phyloP scores from a whole-genome alignment of 2,113 vertebrate genomes.

The Climacteris rufus region DNA sequence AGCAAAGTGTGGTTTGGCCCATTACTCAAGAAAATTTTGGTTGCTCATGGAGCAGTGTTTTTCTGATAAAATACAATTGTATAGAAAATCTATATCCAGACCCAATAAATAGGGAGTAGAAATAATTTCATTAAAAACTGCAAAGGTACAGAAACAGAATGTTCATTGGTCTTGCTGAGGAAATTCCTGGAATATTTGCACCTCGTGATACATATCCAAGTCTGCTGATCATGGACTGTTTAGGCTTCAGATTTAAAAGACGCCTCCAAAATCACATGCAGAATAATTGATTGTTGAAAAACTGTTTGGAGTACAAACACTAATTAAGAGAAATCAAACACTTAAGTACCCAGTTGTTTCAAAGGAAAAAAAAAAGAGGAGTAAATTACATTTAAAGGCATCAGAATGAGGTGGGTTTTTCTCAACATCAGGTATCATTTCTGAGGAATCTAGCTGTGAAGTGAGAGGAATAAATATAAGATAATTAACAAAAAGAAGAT shows the following conservation, averaged over 20 bases:
- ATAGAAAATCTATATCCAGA: not conserved
- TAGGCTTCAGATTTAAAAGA: not conserved
- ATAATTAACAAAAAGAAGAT: not conserved
- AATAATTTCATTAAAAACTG: not conserved
- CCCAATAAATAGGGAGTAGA: not conserved
- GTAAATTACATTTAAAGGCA: not conserved
- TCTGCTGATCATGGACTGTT: not conserved
- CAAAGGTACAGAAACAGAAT: constrained; percentile 11
- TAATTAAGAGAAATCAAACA: not conserved
- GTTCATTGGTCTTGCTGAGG: not conserved
- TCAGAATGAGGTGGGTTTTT: not conserved
- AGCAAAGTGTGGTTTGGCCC: not conserved
- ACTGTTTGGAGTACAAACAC: not conserved
- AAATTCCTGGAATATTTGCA: constrained; percentile 59
- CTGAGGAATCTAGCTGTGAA: not conserved
- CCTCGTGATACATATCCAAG: not conserved
- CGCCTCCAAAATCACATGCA: not conserved
- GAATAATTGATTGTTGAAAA: not conserved
- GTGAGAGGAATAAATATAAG: not conserved
- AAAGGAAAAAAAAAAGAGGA: not conserved
- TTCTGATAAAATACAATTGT: not conserved
- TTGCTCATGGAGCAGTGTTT: not conserved
- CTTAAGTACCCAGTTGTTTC: not conserved
- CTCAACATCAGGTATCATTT: not conserved
- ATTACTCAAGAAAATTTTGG: not conserved